Percentiles rank a stretch among this genome's conserved stretches.
phyloP scores from a whole-genome alignment of 2,888 invertebrate genomes.

The Drosophila neotestacea region DNA sequence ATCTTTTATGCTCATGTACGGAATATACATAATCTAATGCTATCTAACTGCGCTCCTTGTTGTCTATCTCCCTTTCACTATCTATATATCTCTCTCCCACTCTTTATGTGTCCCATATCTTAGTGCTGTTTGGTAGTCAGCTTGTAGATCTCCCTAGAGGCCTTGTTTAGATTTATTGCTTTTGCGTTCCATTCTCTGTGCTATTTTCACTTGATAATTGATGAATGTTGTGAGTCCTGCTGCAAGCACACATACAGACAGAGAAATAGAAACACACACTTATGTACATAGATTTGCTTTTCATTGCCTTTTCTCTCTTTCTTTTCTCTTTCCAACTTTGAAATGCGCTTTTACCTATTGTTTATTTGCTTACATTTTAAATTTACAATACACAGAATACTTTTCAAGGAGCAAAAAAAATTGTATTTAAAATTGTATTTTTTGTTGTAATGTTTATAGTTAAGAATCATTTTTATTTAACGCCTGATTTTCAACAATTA shows the following conservation, averaged over 20 bases:
- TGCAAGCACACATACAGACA: slow-evolving; percentile 14
- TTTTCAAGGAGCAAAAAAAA: no score
- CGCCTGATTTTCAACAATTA: no score
- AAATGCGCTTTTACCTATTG: slow-evolving; percentile 20
- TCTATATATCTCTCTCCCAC: neutral
- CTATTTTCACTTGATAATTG: slow-evolving; percentile 73
- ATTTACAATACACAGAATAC: neutral
- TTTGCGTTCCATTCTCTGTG: slow-evolving; percentile 40
- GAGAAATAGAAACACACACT: slow-evolving; percentile 8
- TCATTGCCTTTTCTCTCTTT: slow-evolving; percentile 1
- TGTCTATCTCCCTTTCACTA: neutral
- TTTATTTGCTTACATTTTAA: slow-evolving; percentile 46
- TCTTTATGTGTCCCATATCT: slow-evolving; percentile 3
- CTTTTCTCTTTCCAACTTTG: neutral
- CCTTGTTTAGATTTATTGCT: slow-evolving; percentile 75
- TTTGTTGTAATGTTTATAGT: no score
- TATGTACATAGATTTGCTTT: neutral
- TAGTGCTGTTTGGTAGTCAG: slow-evolving; percentile 17
- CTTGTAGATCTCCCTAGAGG: slow-evolving; percentile 56
- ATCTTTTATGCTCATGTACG: slow-evolving; percentile 24
- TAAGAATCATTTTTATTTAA: no score
- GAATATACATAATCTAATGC: slow-evolving; percentile 28
- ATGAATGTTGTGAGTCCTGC: slow-evolving; percentile 66
- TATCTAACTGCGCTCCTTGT: slow-evolving; percentile 1
- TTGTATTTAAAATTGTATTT: no score